Evolutionary conservation across 2,797 vertebrate species (phyloP).

Genomic region (Crenuchus spilurus): DNA sequence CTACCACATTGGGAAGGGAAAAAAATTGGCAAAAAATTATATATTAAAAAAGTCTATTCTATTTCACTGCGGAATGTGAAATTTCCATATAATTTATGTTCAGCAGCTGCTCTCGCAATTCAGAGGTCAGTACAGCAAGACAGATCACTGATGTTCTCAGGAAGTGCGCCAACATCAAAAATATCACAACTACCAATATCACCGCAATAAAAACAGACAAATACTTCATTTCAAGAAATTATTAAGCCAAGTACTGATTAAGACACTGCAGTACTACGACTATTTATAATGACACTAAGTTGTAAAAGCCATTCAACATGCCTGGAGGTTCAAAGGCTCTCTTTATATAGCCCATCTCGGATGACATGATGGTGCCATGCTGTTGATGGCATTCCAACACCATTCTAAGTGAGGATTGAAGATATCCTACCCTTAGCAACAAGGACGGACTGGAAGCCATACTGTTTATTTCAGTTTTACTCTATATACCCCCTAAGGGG

Average conservation of each 20-base stretch:
- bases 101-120: neutral
- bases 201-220: neutral
- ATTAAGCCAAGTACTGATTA: neutral
- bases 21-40: too few species aligned
- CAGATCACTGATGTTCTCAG: slow-evolving; percentile 12
- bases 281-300: slow-evolving; percentile 23
- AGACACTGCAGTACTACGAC: neutral
- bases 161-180: neutral
- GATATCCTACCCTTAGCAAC: slow-evolving; percentile 47
- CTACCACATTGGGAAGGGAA: too few species aligned
- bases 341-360: slow-evolving; percentile 56
- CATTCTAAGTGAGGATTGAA: slow-evolving; percentile 45
- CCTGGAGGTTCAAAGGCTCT: slow-evolving; percentile 38
- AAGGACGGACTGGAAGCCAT: slow-evolving; percentile 34
- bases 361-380: slow-evolving; percentile 48
- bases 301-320: slow-evolving; percentile 18
- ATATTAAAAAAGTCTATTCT: too few species aligned
- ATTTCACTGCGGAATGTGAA: neutral
- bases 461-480: slow-evolving; percentile 49
- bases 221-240: neutral
- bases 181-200: neutral
- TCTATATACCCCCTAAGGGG: slow-evolving; percentile 27
- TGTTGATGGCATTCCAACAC: slow-evolving; percentile 54
- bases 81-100: neutral
- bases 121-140: neutral